phyloP scores from a whole-genome alignment of 1,140 invertebrate species.

The Oryzaephilus surinamensis region DNA sequence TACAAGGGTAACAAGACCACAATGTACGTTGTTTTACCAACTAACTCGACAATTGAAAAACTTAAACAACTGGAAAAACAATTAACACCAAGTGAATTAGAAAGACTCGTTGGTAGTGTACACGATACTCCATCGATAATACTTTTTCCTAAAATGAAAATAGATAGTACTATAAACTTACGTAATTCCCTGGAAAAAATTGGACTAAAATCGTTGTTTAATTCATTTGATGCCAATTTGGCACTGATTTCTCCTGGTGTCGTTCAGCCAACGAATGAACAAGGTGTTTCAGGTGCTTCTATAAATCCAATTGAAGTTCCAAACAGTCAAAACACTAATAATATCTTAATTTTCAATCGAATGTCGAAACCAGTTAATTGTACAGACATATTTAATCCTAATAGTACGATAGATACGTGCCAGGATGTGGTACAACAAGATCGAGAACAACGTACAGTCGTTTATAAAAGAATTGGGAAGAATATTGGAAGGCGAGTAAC shows the following conservation, averaged over 20 bases:
- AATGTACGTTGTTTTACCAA: conserved; percentile 63
- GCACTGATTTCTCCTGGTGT: conserved; percentile 45
- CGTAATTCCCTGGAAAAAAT: conserved; percentile 40
- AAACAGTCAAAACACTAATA: conserved; percentile 8
- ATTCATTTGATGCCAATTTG: conserved; percentile 45
- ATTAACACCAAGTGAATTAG: conserved; percentile 41
- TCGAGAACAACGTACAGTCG: conserved; percentile 19
- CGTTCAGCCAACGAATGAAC: no score
- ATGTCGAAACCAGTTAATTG: conserved; percentile 24
- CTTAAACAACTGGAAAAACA: conserved; percentile 40
- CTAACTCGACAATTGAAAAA: conserved; percentile 36
- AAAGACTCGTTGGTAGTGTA: conserved; percentile 41
- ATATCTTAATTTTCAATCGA: conserved; percentile 23
- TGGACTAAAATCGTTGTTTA: conserved; percentile 50
- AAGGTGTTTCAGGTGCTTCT: neutral
- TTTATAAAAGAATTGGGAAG: conserved; percentile 27
- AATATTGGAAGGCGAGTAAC: conserved; percentile 25
- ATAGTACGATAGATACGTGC: conserved; percentile 17
- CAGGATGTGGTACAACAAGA: conserved; percentile 17
- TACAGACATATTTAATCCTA: conserved; percentile 24
- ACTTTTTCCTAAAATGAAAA: conserved; percentile 54
- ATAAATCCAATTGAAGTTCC: neutral
- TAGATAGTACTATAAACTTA: conserved; percentile 46
- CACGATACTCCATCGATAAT: conserved; percentile 42
- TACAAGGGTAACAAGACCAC: conserved; percentile 53